Evolutionary conservation across 2,888 invertebrate genomes (phyloP).

Genomic region (Lottia gigantea): DNA sequence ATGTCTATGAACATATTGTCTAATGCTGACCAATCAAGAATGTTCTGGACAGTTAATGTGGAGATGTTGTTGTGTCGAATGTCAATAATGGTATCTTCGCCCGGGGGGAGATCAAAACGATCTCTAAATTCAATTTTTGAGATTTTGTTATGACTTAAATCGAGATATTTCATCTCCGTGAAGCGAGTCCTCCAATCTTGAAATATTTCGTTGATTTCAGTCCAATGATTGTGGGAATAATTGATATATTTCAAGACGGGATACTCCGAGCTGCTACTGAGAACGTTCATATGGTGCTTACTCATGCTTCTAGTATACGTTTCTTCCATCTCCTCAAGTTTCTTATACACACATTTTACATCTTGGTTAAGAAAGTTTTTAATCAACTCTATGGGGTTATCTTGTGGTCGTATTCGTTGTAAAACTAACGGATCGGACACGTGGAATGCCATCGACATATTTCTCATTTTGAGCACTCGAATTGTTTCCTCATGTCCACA

Average conservation of each 20-base stretch:
- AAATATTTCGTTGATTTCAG: constrained; percentile 32
- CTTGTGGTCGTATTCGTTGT: background rate
- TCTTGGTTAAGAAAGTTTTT: background rate
- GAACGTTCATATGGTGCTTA: constrained; percentile 36
- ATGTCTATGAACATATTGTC: constrained; percentile 43
- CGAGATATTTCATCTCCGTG: background rate
- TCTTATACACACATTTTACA: constrained; percentile 33
- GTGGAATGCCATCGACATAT: constrained; percentile 30
- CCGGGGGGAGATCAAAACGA: background rate
- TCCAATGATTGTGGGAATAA: constrained; percentile 31
- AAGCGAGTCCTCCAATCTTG: constrained; percentile 36
- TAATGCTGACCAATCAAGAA: constrained; percentile 34
- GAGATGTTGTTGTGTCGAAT: constrained; percentile 42
- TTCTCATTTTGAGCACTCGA: constrained; percentile 25
- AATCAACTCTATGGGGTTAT: background rate
- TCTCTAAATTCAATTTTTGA: constrained; percentile 16
- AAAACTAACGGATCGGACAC: background rate
- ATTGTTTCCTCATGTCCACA: constrained; percentile 40
- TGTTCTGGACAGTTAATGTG: constrained; percentile 31
- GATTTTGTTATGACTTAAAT: background rate
- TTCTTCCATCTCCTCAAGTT: constrained; percentile 38
- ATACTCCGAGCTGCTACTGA: constrained; percentile 36
- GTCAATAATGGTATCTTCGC: constrained; percentile 18
- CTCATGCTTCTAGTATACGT: constrained; percentile 33
- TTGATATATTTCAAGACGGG: constrained; percentile 35